These are phyloP conservation scores for Phrynocephalus vlangalii DNA, from an alignment of 2,797 vertebrate genomes.

Conservation along the genomic window DNA sequence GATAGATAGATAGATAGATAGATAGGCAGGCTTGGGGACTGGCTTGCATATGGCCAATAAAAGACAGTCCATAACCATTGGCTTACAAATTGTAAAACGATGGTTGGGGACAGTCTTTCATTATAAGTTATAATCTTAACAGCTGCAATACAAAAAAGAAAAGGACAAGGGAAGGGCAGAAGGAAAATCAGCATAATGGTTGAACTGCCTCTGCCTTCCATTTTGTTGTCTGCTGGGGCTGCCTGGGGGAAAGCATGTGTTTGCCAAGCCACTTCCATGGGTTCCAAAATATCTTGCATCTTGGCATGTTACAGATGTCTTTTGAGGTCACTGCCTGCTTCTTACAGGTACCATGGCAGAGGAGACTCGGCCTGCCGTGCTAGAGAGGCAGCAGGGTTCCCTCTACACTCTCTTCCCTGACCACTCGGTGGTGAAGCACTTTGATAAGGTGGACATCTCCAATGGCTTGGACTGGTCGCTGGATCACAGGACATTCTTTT, in stretches of 20 bases:
- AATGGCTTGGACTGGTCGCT: slow-evolving; percentile 95
- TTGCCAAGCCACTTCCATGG: not conserved
- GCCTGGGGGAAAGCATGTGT: too few relatives aligned
- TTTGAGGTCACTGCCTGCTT: not conserved
- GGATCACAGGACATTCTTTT: slow-evolving; percentile 90
- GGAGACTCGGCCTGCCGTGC: slow-evolving; percentile 79
- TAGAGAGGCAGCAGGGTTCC: slow-evolving; percentile 85
- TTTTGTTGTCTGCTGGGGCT: not conserved
- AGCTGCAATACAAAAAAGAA: too few relatives aligned
- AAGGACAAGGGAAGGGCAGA: too few relatives aligned
- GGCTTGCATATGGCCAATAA: too few relatives aligned
- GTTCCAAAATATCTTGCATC: not conserved
- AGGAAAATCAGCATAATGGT: too few relatives aligned
- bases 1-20: too few relatives aligned
- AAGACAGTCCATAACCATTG: too few relatives aligned
- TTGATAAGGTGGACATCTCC: slow-evolving; percentile 91
- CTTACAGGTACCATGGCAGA: slow-evolving; percentile 89
- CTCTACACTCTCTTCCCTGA: slow-evolving; percentile 85
- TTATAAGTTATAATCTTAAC: too few relatives aligned
- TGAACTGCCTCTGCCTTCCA: too few relatives aligned
- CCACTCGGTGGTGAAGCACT: slow-evolving; percentile 84
- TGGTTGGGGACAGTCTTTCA: too few relatives aligned
- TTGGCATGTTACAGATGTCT: not conserved
- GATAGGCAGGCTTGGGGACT: too few relatives aligned
- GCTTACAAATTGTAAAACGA: too few relatives aligned